Conservation (phyloP, 1,140 invertebrate species). For the Drosophila sechellia region DNA sequence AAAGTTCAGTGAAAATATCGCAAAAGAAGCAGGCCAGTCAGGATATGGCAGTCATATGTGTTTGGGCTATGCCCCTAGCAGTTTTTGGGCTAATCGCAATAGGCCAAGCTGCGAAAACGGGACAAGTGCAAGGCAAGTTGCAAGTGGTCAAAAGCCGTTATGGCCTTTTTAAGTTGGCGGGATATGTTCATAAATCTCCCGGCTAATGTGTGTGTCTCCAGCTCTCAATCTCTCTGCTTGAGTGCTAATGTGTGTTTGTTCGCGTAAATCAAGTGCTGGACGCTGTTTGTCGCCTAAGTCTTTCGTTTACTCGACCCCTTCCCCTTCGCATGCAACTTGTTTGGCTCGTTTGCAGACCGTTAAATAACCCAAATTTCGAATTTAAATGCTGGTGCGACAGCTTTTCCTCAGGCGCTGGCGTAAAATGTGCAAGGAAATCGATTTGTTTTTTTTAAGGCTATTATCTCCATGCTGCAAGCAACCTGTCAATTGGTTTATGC, state of each 20-base stretch:
- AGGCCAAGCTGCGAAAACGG: slow-evolving; percentile 42
- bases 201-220: not conserved
- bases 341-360: slow-evolving; percentile 63
- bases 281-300: slow-evolving; percentile 66
- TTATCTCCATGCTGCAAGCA: slow-evolving; percentile 38
- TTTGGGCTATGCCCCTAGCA: slow-evolving; percentile 4
- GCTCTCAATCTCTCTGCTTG: slow-evolving; percentile 10
- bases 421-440: slow-evolving; percentile 45
- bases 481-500: slow-evolving; percentile 40
- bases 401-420: slow-evolving; percentile 46
- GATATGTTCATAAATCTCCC: slow-evolving; percentile 31
- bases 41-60: slow-evolving; percentile 11
- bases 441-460: slow-evolving; percentile 24
- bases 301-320: slow-evolving; percentile 34
- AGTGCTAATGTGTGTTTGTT: slow-evolving; percentile 41
- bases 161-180: slow-evolving; percentile 53
- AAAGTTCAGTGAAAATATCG: slow-evolving; percentile 2
- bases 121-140: slow-evolving; percentile 73
- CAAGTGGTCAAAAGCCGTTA: slow-evolving; percentile 31
- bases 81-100: slow-evolving; percentile 10
- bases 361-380: slow-evolving; percentile 81
- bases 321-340: slow-evolving; percentile 24
- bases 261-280: slow-evolving; percentile 44
- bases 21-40: slow-evolving; percentile 1
- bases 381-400: slow-evolving; percentile 55